Base-by-base conservation (phyloP, 1,140 invertebrate species). In the Oscheius sp. region DNA sequence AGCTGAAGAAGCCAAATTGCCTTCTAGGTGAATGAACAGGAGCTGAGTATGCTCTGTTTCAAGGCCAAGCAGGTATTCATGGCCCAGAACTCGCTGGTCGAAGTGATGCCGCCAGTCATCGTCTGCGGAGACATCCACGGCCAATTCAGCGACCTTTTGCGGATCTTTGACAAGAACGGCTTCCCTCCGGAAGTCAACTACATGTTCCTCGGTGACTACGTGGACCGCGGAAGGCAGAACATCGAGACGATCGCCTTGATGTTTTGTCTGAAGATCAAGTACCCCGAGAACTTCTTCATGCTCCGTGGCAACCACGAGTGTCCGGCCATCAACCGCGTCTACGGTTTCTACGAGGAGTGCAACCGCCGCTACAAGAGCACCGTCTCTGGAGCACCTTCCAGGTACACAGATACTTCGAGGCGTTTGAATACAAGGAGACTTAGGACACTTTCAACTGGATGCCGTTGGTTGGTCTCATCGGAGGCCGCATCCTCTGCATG, bases 401-500 rank as follows among this genome's bases (percentile, higher is more conserved):
- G 64, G 64, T 67, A 15, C 20, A 23, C 13, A 15, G 13, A 13
- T 26, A 34, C n/a, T 26, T 38, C 38, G 3, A 15, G 4, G 3
- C 38, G 18, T 45, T 29, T 49, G 15, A 49, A 10, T 20, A 10
- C n/a, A n/a, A 1, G 10, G 13, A 64, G 15, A 1, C 29, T 71
- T 87, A 86, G 82, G 87, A 88, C 75, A 86, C 86, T 74, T 80
- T 80, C 77, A 72, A 80, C 64, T 68, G 65, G 62, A 76, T 80
- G 77, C 79, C 79, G 1, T 58, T 80, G 3, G 93, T 92, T 61
- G 93, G 92, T 45, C 92, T 95, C 79, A 91, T 92, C 77, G 91
- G 91, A 80, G 90, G 92, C 82, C 91, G 91, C 84, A 92, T 92
- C 80, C 91, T 92, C 84, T 92, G 91, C 84, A 91, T 90, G 85